Base-by-base conservation (phyloP, 2,888 invertebrate species). In the Antheraea yamamai region DNA sequence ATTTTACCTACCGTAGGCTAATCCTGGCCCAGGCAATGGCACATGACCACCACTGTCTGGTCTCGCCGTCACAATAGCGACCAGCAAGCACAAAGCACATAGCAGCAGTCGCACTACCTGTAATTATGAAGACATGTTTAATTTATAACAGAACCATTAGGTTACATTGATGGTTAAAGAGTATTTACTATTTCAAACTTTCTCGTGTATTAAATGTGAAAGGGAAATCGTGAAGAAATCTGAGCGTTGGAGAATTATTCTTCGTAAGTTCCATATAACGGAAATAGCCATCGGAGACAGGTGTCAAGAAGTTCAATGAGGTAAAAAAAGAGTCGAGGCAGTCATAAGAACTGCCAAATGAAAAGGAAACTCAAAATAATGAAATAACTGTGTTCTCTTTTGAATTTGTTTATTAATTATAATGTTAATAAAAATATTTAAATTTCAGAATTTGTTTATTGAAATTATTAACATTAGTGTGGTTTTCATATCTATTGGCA, bases 1-100 rank as follows among this genome's bases (percentile, higher is more conserved):
- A 30, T 30, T 30, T 30, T 30, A 30, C 30, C 1, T 30, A 92
- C 94, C 94, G 73, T 94, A 94, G 10, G 93, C 85, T 0, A 94
- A 82, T n/a, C 94, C 94, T 4, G 94, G 94, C 0, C 90, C 94
- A 0, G 93, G 93, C 0, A 89, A 71, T 0, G 93, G 91, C 0
- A 86, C 85, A 0, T 81, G 82, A 0, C 86, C 92, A 0, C 87
- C 93, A 72, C 94, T 90, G 78, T 94, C 94, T 0, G 94, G 93
- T 0, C 78, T 73, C 0, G 85, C 87, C 0, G 78, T 72, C 18
- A 79, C 76, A 18, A 80, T 68, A 74, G 76, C 76, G 51, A 79
- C 18, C 16, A 83, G 23, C 16, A 78, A 76, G 76, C 80, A 73
- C 76, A 80, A 16, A 77, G 76, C 75, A 81, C 79, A 77, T 81